Base-by-base conservation (phyloP, 2,113 vertebrate genomes). In the Heterotilapia buettikoferi region DNA sequence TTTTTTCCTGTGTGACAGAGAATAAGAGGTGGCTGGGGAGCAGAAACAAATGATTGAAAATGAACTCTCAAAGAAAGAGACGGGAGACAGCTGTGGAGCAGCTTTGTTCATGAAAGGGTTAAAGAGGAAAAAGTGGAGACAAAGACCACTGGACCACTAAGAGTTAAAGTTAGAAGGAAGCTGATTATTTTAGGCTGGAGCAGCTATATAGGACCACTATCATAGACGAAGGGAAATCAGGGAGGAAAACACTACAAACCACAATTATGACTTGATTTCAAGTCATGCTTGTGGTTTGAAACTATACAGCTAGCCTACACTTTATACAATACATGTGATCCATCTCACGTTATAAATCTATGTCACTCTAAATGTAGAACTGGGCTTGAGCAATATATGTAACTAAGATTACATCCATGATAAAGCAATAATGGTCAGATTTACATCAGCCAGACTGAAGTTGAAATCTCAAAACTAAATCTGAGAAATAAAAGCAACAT, bases 121-220 rank as follows among this genome's bases (percentile, higher is more conserved):
- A 93, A 93, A 86, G 83, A 82, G 86, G 88, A 93, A 92, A 93
- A 73, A 31, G 87, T 71, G 54, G 78, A 56, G 81, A 93, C 83
- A 87, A 94, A 94, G 53, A 89, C 40, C 24, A 5, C 21, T 53
- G 16, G 68, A 45, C 86, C 43, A 84, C 89, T 87, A 86, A 47
- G 92, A 87, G 92, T 92, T 93, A 94, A 94, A 90, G 86, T 90
- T 50, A 11, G 79, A 93, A 61, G 84, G 84, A 89, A 86, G 61
- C 81, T 43, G 66, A 90, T 93, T 93, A 95, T 94, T 66, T 92
- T 88, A 87, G 87, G 93, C 91, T 91, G 83, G 50, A 87, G 82
- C 90, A 82, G 90, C 81, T 92, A 86, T 91, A 88, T 82, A 54
- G 86, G 59, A 90, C 82, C 56, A 86, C 66, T 68, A 83, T 84